A percentile compares a stretch with the other conserved stretches of the same genome.
Conservation (phyloP, 2,113 vertebrate species). For the Lota lota region DNA sequence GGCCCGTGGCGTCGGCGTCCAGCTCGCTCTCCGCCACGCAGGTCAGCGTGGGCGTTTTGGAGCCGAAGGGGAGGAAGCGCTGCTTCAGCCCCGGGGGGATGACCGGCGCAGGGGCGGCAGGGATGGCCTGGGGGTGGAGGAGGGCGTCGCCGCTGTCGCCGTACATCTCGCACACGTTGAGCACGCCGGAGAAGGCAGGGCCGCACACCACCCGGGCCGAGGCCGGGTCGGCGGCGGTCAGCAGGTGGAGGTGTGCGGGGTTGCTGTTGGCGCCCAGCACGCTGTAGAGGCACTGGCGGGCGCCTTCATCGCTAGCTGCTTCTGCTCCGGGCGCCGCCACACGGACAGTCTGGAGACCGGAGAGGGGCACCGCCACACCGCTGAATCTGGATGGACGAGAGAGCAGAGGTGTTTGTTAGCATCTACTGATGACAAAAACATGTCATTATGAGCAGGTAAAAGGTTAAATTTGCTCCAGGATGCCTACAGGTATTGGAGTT, state of each 20-base stretch:
- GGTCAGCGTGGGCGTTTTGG: conserved; percentile 38
- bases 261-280: conserved; percentile 49
- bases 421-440: neutral
- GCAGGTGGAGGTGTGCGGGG: conserved; percentile 52
- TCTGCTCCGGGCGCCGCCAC: conserved; percentile 4
- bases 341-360: conserved; percentile 59
- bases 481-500: no score
- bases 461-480: no score
- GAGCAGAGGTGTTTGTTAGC: conserved; percentile 2
- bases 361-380: conserved; percentile 58
- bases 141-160: conserved; percentile 34
- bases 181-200: conserved; percentile 62
- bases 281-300: conserved; percentile 47
- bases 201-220: conserved; percentile 16
- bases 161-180: conserved; percentile 68
- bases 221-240: conserved; percentile 32
- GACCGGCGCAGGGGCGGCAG: conserved; percentile 51
- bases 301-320: no score
- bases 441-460: neutral
- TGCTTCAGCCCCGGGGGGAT: conserved; percentile 67
- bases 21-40: conserved; percentile 19
- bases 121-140: conserved; percentile 53
- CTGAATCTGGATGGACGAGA: conserved; percentile 49
- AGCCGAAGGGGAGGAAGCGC: conserved; percentile 69
- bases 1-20: conserved; percentile 20